A percentile compares a stretch with the other conserved stretches of the same genome.
phyloP scores from a whole-genome alignment of 2,888 invertebrate genomes.

The Tanytarsus gracilentus region DNA sequence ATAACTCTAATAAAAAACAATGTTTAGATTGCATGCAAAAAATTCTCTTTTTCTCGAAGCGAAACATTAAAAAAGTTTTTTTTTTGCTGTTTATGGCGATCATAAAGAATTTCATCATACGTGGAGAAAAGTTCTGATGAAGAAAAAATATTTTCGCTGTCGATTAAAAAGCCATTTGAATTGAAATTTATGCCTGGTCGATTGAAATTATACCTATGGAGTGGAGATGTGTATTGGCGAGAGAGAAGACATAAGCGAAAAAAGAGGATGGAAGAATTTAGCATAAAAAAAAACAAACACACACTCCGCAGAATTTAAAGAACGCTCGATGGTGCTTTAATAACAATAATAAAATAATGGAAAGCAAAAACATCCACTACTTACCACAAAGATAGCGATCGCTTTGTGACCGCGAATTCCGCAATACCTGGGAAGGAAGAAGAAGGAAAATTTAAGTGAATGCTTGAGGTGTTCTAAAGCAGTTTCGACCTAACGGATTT shows the following conservation, averaged over 20 bases:
- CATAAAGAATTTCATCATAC: neutral
- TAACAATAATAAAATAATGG: neutral
- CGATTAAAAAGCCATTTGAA: conserved; percentile 27
- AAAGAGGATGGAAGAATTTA: neutral
- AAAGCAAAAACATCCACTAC: conserved; percentile 7
- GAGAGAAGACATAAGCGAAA: neutral
- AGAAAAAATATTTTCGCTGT: neutral
- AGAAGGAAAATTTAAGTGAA: neutral
- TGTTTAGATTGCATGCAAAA: conserved; percentile 11
- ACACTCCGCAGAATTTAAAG: neutral
- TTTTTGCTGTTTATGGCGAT: neutral
- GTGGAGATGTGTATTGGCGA: neutral
- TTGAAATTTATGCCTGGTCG: conserved; percentile 5
- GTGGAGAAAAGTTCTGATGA: neutral
- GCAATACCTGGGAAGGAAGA: conserved; percentile 9
- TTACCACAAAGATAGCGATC: conserved; percentile 28
- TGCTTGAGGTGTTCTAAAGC: neutral
- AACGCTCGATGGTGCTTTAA: neutral
- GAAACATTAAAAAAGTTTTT: neutral
- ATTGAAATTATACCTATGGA: neutral
- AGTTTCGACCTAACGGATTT: too few species aligned
- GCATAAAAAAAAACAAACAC: neutral
- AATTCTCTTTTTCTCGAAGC: too few species aligned
- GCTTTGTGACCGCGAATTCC: conserved; percentile 28
- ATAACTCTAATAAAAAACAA: neutral